Percentiles rank a stretch among this genome's conserved stretches.
These are phyloP conservation scores for Leptocoma aspasia DNA, from an alignment of 2,113 vertebrate genomes.

Conservation along the genomic window DNA sequence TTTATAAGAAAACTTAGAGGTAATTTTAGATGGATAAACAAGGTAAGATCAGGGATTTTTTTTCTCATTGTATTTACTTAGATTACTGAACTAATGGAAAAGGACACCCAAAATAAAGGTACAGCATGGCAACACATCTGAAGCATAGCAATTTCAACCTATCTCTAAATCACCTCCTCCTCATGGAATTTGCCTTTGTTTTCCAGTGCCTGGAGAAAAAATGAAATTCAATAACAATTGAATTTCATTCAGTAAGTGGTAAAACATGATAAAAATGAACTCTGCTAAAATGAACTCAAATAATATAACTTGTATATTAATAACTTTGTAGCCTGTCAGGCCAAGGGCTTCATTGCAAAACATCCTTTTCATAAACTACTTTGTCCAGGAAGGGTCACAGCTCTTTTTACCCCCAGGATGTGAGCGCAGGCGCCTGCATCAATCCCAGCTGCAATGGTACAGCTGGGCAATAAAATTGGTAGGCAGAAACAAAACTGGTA, in stretches of 20 bases:
- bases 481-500: neutral
- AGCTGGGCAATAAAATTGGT: neutral
- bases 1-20: neutral
- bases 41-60: neutral
- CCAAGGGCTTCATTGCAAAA: neutral
- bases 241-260: neutral
- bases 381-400: neutral
- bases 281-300: neutral
- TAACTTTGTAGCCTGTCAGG: neutral
- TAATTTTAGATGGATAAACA: neutral
- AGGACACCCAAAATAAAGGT: neutral
- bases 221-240: neutral
- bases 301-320: neutral
- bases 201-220: constrained; percentile 2
- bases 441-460: neutral
- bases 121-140: neutral
- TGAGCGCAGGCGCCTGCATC: accelerated
- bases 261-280: neutral
- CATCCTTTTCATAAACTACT: neutral
- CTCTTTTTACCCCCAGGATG: neutral
- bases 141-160: neutral
- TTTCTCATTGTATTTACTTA: neutral
- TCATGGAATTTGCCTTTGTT: neutral
- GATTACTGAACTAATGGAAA: neutral
- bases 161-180: neutral